phyloP scores from a whole-genome alignment of 2,888 invertebrate genomes.

The Malachius bipustulatus region DNA sequence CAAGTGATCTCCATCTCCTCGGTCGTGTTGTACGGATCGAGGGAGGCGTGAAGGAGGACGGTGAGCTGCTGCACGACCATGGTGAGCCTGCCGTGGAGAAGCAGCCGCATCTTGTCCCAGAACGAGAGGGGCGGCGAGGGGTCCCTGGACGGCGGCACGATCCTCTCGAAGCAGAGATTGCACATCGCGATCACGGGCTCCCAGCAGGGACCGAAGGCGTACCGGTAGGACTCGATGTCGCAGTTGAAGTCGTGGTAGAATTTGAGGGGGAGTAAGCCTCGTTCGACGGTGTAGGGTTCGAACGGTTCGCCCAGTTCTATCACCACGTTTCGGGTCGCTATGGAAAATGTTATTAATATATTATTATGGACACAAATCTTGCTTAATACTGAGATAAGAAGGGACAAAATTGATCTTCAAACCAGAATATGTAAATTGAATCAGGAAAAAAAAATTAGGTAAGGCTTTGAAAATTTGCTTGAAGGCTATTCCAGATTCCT shows the following conservation, averaged over 20 bases:
- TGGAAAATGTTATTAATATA: conserved; percentile 12
- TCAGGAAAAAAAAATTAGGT: too few relatives aligned
- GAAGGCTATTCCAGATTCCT: too few relatives aligned
- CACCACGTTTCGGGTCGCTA: conserved; percentile 63
- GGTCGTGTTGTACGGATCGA: conserved; percentile 97
- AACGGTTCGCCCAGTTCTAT: conserved; percentile 80
- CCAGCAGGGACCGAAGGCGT: conserved; percentile 99
- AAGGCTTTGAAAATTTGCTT: too few relatives aligned
- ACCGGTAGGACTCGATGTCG: conserved; percentile 77
- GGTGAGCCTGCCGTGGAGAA: conserved; percentile 86
- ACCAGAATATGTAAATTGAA: too few relatives aligned
- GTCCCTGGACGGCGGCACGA: conserved; percentile 75
- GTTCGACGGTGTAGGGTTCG: conserved; percentile 66
- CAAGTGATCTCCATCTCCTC: conserved; percentile 98
- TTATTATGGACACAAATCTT: background rate
- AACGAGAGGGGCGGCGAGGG: conserved; percentile 89
- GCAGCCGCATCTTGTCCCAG: conserved; percentile 92
- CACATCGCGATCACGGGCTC: conserved; percentile 91
- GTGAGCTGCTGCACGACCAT: conserved; percentile 80
- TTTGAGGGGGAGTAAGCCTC: conserved; percentile 89
- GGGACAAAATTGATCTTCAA: too few relatives aligned
- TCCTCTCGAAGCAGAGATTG: conserved; percentile 80
- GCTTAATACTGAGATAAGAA: too few relatives aligned
- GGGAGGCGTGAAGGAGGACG: conserved; percentile 84
- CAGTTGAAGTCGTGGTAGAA: conserved; percentile 97